A percentile compares a stretch with the other conserved stretches of the same genome.
Conservation (phyloP, 64 coral and sea anemone species). For the Pocillopora damicornis region DNA sequence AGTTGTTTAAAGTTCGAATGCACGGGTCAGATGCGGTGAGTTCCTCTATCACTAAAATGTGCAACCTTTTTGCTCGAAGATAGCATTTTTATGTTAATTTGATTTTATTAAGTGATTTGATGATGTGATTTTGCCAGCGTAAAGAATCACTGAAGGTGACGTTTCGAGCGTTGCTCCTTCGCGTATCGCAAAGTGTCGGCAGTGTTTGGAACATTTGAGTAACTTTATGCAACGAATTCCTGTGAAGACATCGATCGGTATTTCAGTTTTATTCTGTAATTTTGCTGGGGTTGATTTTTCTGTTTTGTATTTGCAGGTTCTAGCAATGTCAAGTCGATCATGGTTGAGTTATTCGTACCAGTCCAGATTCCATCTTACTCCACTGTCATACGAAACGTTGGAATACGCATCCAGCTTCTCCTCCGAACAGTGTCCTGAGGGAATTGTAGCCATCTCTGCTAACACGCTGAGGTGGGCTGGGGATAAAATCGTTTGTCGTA, state of each 20-base stretch:
- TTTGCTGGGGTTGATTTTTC: background rate
- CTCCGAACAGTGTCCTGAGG: constrained; percentile 98
- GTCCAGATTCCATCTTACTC: constrained; percentile 90
- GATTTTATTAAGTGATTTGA: too few species aligned
- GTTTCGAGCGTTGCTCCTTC: too few species aligned
- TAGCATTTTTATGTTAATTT: too few species aligned
- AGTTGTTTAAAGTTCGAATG: constrained; percentile 94
- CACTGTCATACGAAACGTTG: constrained; percentile 88
- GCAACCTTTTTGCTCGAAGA: too few species aligned
- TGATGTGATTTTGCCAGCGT: too few species aligned
- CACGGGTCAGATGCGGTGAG: constrained; percentile 91
- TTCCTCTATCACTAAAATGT: background rate
- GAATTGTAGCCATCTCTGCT: constrained; percentile 96
- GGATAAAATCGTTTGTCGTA: too few species aligned
- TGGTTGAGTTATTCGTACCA: constrained; percentile 97
- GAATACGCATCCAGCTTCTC: constrained; percentile 98
- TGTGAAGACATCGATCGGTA: too few species aligned
- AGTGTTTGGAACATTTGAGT: too few species aligned
- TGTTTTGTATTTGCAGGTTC: constrained; percentile 53
- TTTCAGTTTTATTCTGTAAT: background rate
- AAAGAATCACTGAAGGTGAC: too few species aligned
- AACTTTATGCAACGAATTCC: too few species aligned
- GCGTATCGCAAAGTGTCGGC: too few species aligned
- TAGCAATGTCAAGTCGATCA: constrained; percentile 97
- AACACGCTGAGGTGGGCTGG: constrained; percentile 81